These are phyloP conservation scores for Heliconius hermathena DNA, from an alignment of 1,140 invertebrate genomes.

Conservation along the genomic window DNA sequence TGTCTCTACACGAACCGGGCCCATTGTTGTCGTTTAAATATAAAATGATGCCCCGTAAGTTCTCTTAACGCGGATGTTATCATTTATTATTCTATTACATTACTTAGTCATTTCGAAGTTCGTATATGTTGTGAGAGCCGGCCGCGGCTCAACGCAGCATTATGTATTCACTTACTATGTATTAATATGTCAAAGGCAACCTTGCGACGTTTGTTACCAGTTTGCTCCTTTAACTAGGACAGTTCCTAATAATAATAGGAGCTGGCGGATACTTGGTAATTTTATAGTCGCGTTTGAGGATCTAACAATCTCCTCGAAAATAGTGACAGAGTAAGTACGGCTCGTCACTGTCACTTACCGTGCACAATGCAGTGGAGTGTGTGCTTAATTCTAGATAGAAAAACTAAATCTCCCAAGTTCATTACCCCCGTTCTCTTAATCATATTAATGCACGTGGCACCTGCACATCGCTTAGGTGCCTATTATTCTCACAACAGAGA, in stretches of 20 bases:
- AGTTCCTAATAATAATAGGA: constrained; percentile 33
- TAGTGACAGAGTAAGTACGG: constrained; percentile 12
- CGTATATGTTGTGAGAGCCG: constrained; percentile 30
- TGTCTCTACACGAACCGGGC: constrained; percentile 62
- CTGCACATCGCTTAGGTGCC: constrained; percentile 44
- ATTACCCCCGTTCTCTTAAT: constrained; percentile 37
- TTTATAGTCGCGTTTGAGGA: constrained; percentile 17
- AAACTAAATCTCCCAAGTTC: constrained; percentile 25
- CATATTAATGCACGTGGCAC: constrained; percentile 49
- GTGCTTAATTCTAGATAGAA: constrained; percentile 22
- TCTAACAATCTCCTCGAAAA: constrained; percentile 18
- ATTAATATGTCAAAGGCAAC: constrained; percentile 36
- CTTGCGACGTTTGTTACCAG: constrained; percentile 29
- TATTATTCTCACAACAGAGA: constrained; percentile 51
- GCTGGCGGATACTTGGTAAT: constrained; percentile 35
- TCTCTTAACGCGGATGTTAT: constrained; percentile 77
- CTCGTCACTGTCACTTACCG: not conserved
- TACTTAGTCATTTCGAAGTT: constrained; percentile 59
- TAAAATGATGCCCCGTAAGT: constrained; percentile 69
- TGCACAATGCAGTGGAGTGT: not conserved
- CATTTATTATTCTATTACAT: constrained; percentile 80
- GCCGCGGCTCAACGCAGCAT: constrained; percentile 13
- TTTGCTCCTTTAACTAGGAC: constrained; percentile 26
- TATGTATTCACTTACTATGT: constrained; percentile 20
- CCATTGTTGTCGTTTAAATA: constrained; percentile 70